Base-by-base conservation (phyloP, 2,113 vertebrate genomes). In the Deroptyus accipitrinus region DNA sequence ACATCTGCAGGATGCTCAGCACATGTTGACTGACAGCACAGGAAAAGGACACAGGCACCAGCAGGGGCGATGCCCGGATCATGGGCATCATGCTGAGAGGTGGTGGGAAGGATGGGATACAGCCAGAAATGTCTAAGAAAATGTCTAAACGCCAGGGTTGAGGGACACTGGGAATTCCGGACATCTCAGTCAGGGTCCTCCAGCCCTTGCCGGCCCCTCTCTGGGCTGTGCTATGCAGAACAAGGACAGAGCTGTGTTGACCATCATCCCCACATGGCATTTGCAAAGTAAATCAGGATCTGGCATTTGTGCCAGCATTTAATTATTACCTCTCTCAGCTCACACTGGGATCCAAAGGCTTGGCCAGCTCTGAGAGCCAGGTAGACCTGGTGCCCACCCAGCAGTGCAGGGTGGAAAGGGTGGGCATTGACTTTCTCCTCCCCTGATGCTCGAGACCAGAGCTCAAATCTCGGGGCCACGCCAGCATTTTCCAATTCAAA, bases 381-480 rank as follows among this genome's bases (percentile, higher is more conserved):
- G 2, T 30, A 12, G 23, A 81, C 25, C 25, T 37, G 27, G 24
- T 6, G 12, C 19, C 33, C 28, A 66, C 7, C 18, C 33, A 62
- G 57, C n/a, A 68, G 33, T 13, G n/a, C 5, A n/a, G 8, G 22
- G 23, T 68, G 39, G 17, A 63, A 39, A 69, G 17, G n/a, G 15
- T 59, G 17, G 33, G 18, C 3, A 3, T 28, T 1, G 2, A 41
- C 37, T 7, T 83, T 55, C 35, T 42, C 52, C 5, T 33, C 6
- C 31, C 8, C 4, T 0, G 0, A 5, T 24, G 10, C 22, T 30
- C 7, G 8, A 66, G 24, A 6, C 30, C 28, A 66, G 62, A 62
- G n/a, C 66, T 69, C 1, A 0, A 39, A 30, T 48, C 54, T 19
- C 0, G 0, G 15, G 30, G 23, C 49, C 1, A 3, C 11, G 2